These are phyloP conservation scores for Chlorocebus sabaeus DNA, from an alignment of 2,113 vertebrate genomes.

Conservation along the genomic window DNA sequence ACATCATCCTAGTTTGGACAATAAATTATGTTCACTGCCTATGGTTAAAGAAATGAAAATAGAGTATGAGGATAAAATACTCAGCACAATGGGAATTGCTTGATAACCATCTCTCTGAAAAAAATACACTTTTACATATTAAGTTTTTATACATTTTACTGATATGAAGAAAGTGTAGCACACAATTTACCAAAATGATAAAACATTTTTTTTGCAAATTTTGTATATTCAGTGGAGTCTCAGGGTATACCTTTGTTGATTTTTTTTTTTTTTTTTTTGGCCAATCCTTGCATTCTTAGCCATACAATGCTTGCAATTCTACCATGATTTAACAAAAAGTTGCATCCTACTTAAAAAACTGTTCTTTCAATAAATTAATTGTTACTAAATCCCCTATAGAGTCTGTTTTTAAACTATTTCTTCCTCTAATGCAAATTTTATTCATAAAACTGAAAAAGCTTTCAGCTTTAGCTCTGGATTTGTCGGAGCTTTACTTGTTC, in stretches of 20 bases:
- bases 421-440: not conserved
- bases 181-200: not conserved
- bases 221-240: not conserved
- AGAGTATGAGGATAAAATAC: not conserved
- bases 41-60: not conserved
- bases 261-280: not conserved
- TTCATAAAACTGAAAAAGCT: not conserved
- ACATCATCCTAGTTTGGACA: not conserved
- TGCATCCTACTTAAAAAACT: not conserved
- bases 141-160: not conserved
- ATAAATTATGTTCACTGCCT: not conserved
- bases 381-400: not conserved
- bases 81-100: not conserved
- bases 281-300: not conserved
- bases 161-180: not conserved
- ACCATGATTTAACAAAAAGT: not conserved
- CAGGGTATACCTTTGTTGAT: not conserved
- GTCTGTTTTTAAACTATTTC: not conserved
- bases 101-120: not conserved
- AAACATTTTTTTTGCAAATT: not conserved
- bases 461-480: not conserved
- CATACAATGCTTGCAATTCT: not conserved
- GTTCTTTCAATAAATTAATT: not conserved
- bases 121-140: not conserved
- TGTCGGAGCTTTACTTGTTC: not conserved